Conservation (phyloP, 2,888 invertebrate genomes). For the Chrysopilus asiliformis region DNA sequence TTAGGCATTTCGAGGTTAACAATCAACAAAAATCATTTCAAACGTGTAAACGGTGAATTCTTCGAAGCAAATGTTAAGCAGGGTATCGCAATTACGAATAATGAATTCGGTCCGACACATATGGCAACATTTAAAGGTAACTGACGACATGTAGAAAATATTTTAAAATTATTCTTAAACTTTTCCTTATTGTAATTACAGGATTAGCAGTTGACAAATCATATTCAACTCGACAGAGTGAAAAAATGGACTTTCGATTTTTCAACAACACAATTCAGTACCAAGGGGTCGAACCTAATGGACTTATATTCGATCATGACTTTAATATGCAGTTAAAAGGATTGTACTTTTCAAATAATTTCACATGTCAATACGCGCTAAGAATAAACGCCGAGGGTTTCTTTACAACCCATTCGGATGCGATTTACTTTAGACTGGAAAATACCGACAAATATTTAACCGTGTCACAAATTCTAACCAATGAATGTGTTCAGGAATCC, state of each 20-base stretch:
- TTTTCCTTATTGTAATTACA: neutral
- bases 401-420: slow-evolving; percentile 25
- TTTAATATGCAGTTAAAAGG: slow-evolving; percentile 27
- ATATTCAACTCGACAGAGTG: slow-evolving; percentile 17
- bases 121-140: no score
- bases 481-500: slow-evolving; percentile 23
- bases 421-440: slow-evolving; percentile 22
- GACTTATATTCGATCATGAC: slow-evolving; percentile 25
- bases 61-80: slow-evolving; percentile 27
- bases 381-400: slow-evolving; percentile 21
- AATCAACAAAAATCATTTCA: slow-evolving; percentile 27
- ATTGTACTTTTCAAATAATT: slow-evolving; percentile 24
- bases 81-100: slow-evolving; percentile 25
- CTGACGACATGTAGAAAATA: no score
- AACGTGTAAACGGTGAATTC: slow-evolving; percentile 29
- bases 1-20: slow-evolving; percentile 27
- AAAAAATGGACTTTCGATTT: slow-evolving; percentile 30
- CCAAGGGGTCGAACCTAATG: slow-evolving; percentile 6
- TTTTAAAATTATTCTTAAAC: no score
- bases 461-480: slow-evolving; percentile 6
- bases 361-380: slow-evolving; percentile 26
- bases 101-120: slow-evolving; percentile 29
- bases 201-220: neutral
- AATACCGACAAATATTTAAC: slow-evolving; percentile 4
- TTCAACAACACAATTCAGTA: slow-evolving; percentile 28